Evolutionary conservation across 2,797 vertebrate species (phyloP).

Genomic region (Xerus rutilus): DNA sequence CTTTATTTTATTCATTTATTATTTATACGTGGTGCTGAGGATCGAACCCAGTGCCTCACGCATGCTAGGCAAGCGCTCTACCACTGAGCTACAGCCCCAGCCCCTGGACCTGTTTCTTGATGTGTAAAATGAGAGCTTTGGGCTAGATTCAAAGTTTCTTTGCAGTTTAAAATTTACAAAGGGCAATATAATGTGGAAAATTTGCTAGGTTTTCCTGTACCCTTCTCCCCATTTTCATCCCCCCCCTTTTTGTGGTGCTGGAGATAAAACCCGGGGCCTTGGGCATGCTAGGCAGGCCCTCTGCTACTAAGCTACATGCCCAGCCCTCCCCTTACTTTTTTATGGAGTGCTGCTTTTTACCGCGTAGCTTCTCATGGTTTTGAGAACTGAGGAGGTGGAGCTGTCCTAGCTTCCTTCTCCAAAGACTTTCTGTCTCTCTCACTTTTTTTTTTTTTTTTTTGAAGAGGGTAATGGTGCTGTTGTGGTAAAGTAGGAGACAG

Average conservation of each 20-base stretch:
- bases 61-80: no score
- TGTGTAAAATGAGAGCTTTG: slow-evolving; percentile 45
- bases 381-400: background rate
- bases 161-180: slow-evolving; percentile 32
- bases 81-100: no score
- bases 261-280: background rate
- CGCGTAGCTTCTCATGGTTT: background rate
- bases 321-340: background rate
- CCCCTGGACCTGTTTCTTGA: slow-evolving; percentile 20
- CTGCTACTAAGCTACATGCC: background rate
- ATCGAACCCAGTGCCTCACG: no score
- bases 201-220: background rate
- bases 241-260: background rate
- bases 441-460: background rate
- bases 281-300: background rate
- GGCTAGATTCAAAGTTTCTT: background rate
- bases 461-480: background rate
- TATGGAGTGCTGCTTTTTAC: background rate
- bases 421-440: background rate
- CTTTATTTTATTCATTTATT: no score
- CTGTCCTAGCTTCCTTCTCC: background rate
- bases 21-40: no score
- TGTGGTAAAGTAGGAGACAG: background rate
- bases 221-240: background rate
- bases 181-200: background rate